Conservation (phyloP, 2,797 vertebrate genomes). For the Malacoraja senta region DNA sequence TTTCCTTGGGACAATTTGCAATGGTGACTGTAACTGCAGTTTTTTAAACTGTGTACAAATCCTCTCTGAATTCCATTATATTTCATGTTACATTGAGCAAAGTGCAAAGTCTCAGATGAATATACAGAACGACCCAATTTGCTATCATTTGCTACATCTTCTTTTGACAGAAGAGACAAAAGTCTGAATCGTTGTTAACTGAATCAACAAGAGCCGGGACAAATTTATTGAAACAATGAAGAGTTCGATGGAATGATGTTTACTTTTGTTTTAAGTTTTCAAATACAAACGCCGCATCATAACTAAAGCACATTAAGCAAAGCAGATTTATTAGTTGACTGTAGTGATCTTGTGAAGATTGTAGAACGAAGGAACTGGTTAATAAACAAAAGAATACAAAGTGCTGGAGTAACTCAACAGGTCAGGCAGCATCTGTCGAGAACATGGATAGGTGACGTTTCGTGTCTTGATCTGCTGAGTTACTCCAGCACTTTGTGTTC, state of each 20-base stretch:
- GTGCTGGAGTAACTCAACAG: no score
- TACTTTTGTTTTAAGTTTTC: constrained; percentile 11
- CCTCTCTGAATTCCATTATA: constrained; percentile 70
- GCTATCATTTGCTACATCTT: constrained; percentile 52
- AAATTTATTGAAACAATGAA: neutral
- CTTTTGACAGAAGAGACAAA: constrained; percentile 41
- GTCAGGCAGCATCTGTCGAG: no score
- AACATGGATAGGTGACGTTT: no score
- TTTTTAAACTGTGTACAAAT: constrained; percentile 69
- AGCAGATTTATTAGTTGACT: neutral
- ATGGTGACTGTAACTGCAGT: constrained; percentile 67
- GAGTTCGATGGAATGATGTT: neutral
- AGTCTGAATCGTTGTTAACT: neutral
- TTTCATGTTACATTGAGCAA: constrained; percentile 66
- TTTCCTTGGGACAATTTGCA: constrained; percentile 58
- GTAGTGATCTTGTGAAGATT: neutral
- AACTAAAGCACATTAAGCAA: neutral
- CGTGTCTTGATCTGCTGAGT: no score
- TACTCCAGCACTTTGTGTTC: no score
- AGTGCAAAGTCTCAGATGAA: constrained; percentile 61
- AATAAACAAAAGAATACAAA: no score
- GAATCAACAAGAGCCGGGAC: constrained; percentile 7
- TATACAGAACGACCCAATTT: constrained; percentile 58
- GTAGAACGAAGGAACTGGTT: no score
- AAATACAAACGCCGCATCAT: neutral